A percentile compares a stretch with the other conserved stretches of the same genome.
These are phyloP conservation scores for Helicoverpa assulta DNA, from an alignment of 2,888 invertebrate species.

Conservation along the genomic window DNA sequence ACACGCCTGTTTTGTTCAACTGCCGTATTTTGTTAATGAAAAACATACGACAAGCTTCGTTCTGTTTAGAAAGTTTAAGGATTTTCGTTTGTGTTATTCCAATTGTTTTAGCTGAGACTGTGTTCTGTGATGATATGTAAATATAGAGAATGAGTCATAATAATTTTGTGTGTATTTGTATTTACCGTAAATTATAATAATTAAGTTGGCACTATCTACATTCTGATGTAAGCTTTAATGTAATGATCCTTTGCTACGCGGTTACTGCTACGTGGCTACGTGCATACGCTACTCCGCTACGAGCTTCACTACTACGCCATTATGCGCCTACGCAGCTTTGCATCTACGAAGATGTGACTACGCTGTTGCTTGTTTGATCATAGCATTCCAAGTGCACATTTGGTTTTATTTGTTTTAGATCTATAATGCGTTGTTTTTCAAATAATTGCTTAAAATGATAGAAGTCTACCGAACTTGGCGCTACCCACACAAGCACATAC, in stretches of 20 bases:
- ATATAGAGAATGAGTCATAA: no score
- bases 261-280: constrained; percentile 5
- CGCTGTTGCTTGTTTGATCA: background rate
- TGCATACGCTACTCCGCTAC: constrained; percentile 26
- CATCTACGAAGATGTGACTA: background rate
- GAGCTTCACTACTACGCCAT: constrained; percentile 14
- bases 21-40: constrained; percentile 53
- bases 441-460: background rate
- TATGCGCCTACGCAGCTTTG: background rate
- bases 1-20: constrained; percentile 44
- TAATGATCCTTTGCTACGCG: no score
- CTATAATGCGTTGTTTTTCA: background rate
- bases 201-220: no score
- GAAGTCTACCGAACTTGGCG: constrained; percentile 13
- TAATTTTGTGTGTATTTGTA: no score
- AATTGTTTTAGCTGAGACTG: constrained; percentile 19
- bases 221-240: no score
- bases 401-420: no score
- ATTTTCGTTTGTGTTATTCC: constrained; percentile 13
- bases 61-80: constrained; percentile 37
- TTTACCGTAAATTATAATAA: no score
- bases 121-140: constrained; percentile 14
- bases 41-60: constrained; percentile 24
- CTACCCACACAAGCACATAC: constrained; percentile 14
- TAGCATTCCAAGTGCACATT: no score